Evolutionary conservation across 1,140 invertebrate species (phyloP), one percentile per base, ranked within the genome.

Genomic region (Drosophila mauritiana): DNA sequence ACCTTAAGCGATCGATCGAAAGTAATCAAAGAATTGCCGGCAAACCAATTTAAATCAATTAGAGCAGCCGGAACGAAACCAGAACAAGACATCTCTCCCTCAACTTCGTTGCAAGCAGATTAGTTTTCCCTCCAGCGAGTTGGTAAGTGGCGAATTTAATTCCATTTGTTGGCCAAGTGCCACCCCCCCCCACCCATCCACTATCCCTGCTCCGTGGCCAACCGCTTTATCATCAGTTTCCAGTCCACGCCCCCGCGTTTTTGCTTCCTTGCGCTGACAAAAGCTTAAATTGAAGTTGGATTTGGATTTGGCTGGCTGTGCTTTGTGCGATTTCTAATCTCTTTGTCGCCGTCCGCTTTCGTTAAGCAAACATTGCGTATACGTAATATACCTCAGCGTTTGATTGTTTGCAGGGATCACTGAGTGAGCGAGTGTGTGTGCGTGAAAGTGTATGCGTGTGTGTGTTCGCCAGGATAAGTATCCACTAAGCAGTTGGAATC

Each of bases 401-500:
- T 70, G 68, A 72, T 72, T 72, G 68, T 72, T 68, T 68, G 58
- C 59, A 17, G 45, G 78, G 43, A 62, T 49, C 48, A 27, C 31
- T 8, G 7, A 31, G 31, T 31, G 8, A 8, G 31, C 17, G 17
- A 17, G 17, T n/a, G 34, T 12, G 27, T 31, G 46, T n/a, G 17
- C 43, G 2, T 11, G 6, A 2, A 22, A 22, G 20, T 22, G 20
- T 22, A 22, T 22, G 20, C 20, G 20, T 54, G 31, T 42, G 46
- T 25, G 34, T n/a, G 34, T 12, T n/a, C 8, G n/a, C 20, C 57
- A 42, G 78, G 83, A 88, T 86, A 86, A 86, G 83, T 79, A 86
- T 86, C 83, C 67, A 79, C 83, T 88, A 88, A 86, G 83, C 83
- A 86, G 83, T 86, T 79, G 83, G 67, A 83, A 86, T 88, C 83